A percentile compares a stretch with the other conserved stretches of the same genome.
Evolutionary conservation across 2,888 invertebrate genomes (phyloP).

Genomic region (Phasia obesa): DNA sequence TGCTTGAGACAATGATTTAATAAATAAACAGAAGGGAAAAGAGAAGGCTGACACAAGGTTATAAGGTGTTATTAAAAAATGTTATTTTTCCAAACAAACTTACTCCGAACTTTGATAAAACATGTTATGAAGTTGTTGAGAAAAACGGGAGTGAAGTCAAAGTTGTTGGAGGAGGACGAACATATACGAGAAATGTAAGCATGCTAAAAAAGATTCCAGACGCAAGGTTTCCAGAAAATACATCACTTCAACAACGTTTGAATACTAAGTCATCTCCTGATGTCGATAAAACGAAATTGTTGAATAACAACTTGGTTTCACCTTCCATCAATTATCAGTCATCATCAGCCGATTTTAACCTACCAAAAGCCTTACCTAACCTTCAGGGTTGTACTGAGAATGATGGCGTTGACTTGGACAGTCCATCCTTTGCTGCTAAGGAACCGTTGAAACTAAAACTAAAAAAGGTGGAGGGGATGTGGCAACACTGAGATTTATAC

Average conservation of each 20-base stretch:
- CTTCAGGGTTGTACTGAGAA: background rate
- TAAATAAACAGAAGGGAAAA: conserved; percentile 76
- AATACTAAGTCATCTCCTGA: conserved; percentile 7
- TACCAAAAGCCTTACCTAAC: background rate
- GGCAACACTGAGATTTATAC: conserved; percentile 41
- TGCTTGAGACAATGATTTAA: conserved; percentile 27
- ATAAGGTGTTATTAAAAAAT: conserved; percentile 57
- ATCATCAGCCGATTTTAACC: conserved; percentile 12
- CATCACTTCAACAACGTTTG: conserved; percentile 10
- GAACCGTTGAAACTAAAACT: conserved; percentile 48
- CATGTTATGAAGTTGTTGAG: conserved; percentile 49
- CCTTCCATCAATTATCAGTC: conserved; percentile 43
- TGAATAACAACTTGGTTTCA: conserved; percentile 20
- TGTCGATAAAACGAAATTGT: background rate
- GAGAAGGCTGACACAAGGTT: conserved; percentile 47
- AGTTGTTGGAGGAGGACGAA: conserved; percentile 47
- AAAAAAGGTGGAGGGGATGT: conserved; percentile 44
- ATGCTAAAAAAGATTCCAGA: conserved; percentile 50
- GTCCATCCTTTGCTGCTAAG: conserved; percentile 21
- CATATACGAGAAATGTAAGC: conserved; percentile 54
- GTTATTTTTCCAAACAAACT: conserved; percentile 56
- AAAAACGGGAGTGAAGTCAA: conserved; percentile 46
- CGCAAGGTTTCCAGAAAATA: no score
- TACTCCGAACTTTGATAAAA: conserved; percentile 59
- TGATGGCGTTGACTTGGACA: background rate